Evolutionary conservation across 2,113 vertebrate genomes (phyloP), one percentile per base, ranked within the genome.

Genomic region (Australoheros scitulus): DNA sequence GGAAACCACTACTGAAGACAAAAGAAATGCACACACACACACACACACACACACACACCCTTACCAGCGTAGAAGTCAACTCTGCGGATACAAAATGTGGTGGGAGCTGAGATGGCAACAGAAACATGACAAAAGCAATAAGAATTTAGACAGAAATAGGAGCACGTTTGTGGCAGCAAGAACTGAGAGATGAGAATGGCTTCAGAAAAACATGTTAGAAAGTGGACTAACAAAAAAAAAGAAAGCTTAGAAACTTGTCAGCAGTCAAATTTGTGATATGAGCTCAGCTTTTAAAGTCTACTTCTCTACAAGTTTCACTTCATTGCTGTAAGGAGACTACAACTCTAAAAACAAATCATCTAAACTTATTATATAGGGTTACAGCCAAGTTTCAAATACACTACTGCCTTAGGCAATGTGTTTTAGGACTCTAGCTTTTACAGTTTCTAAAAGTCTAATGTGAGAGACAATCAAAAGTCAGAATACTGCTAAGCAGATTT

Each of bases 51-150:
- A 43, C 77, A 77, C 64, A 79, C 50, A 50, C 2, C 95, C 97
- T 97, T 97, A 98, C 97, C 97, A 82, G 95, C 93, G 20, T 91
- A 94, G 93, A 98, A 97, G 90, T 96, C 91, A 90, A 96, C 91
- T 94, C 92, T 96, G 94, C 95, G 96, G 80, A 98, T 96, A 92
- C 89, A 93, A 93, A 97, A 97, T 76, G 96, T 90, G 79, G 93
- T 61, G n/a, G 95, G 95, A 94, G 96, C 97, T 98, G 94, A 90
- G 92, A 94, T 74, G 89, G 91, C 79, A 86, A 94, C 68, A 87
- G 92, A 70, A 65, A 87, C 84, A 77, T 81, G 79, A 96, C 91
- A 36, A 82, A 74, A 68, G 74, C 17, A 47, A 76, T 59, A 41
- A 72, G 22, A 68, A 29, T 57, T 60, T 18, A 78, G 15, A 84